Evolutionary conservation across 2,113 vertebrate species (phyloP).

Genomic region (Pagrus major): DNA sequence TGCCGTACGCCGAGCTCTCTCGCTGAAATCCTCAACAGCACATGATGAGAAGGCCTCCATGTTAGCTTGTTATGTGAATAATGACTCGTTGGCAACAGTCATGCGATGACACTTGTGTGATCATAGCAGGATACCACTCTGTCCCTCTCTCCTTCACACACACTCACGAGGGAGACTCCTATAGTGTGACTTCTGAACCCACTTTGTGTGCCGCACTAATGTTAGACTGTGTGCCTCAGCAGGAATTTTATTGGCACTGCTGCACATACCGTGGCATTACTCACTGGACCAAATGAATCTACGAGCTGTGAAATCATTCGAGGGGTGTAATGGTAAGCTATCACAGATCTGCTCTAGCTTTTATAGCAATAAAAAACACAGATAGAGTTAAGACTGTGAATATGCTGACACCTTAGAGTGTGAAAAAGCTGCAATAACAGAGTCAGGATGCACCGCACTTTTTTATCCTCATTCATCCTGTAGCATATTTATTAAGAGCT

Average conservation of each 20-base stretch:
- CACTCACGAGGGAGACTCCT: neutral
- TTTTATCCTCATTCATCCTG: constrained; percentile 32
- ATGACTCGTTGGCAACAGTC: constrained; percentile 36
- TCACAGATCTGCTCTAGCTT: constrained; percentile 57
- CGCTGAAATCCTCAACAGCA: constrained; percentile 32
- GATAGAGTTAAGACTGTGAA: constrained; percentile 56
- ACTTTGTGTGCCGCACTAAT: constrained; percentile 46
- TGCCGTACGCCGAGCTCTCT: neutral
- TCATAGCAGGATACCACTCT: constrained; percentile 17
- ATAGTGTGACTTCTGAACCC: constrained; percentile 37
- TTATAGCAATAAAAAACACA: constrained; percentile 63
- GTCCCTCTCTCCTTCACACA: constrained; percentile 2
- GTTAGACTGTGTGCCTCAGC: constrained; percentile 54
- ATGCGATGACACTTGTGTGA: constrained; percentile 35
- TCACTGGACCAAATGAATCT: constrained; percentile 73
- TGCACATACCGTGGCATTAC: constrained; percentile 48
- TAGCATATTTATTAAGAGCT: constrained; percentile 43
- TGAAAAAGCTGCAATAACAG: constrained; percentile 39
- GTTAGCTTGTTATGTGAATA: constrained; percentile 48
- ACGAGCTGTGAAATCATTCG: constrained; percentile 76
- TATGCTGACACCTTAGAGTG: constrained; percentile 59
- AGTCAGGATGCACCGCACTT: constrained; percentile 34
- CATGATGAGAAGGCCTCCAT: constrained; percentile 36
- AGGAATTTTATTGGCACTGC: constrained; percentile 67
- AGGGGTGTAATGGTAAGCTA: constrained; percentile 69